Percentiles rank a stretch among this genome's conserved stretches.
Conservation (phyloP, 2,888 invertebrate species). For the Agonopterix subpropinquella region DNA sequence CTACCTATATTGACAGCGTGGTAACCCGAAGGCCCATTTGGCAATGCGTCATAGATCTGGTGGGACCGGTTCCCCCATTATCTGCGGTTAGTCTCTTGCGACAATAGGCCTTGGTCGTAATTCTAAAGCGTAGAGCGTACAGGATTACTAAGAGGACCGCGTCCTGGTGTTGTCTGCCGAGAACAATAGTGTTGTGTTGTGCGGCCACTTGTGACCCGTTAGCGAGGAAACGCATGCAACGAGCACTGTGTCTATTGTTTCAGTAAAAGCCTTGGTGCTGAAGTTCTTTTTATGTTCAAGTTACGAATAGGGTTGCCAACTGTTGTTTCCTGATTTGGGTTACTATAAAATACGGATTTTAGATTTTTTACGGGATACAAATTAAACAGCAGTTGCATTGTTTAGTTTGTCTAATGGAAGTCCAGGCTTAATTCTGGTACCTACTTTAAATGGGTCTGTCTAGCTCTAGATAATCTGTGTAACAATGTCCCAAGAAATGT, state of each 20-base stretch:
- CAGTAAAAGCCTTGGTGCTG: background rate
- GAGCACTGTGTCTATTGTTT: background rate
- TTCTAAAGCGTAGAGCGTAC: constrained; percentile 32
- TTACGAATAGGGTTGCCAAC: no score
- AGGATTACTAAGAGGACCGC: background rate
- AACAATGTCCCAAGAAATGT: no score
- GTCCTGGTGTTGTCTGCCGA: constrained; percentile 53
- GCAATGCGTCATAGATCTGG: constrained; percentile 45
- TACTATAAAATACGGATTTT: no score
- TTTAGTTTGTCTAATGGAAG: no score
- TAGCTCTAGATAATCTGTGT: no score
- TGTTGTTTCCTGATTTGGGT: no score
- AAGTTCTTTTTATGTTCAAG: background rate
- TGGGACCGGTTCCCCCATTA: constrained; percentile 57
- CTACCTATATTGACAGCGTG: constrained; percentile 13
- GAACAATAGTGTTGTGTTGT: constrained; percentile 41
- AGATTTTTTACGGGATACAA: no score
- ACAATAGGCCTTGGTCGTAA: constrained; percentile 42
- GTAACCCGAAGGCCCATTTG: constrained; percentile 37
- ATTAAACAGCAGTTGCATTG: no score
- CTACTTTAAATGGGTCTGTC: no score
- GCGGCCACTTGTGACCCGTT: constrained; percentile 1
- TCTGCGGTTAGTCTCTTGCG: constrained; percentile 47
- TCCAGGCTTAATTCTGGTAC: no score
- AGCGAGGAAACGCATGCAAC: background rate